Evolutionary conservation across 2,113 vertebrate genomes (phyloP).

Genomic region (Takifugu flavidus): DNA sequence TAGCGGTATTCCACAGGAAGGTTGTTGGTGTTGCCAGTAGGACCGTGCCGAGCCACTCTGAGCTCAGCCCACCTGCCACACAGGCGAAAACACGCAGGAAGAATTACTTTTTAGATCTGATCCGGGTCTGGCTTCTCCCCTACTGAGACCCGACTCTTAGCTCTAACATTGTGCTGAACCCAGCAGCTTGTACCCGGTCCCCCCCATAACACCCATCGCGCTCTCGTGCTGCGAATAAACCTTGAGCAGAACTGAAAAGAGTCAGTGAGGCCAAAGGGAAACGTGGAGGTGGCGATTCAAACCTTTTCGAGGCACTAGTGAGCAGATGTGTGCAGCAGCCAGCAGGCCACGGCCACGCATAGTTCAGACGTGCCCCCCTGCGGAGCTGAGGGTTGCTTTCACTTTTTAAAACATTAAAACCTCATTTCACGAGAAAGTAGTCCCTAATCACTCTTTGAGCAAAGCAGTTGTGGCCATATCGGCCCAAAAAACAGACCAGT

Average conservation of each 20-base stretch:
- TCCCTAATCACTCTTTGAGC: conserved; percentile 3
- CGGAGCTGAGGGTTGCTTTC: conserved; percentile 24
- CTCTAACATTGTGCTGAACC: conserved; percentile 29
- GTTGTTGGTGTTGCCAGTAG: neutral
- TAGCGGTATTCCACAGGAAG: conserved; percentile 6
- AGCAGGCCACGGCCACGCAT: conserved; percentile 20
- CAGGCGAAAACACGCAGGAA: conserved; percentile 6
- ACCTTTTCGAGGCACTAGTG: conserved; percentile 12
- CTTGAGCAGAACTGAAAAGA: conserved; percentile 35
- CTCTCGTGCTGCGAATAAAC: conserved; percentile 22
- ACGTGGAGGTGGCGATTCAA: conserved; percentile 22
- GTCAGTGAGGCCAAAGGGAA: conserved; percentile 25
- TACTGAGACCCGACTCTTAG: conserved; percentile 36
- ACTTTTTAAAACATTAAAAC: conserved; percentile 20
- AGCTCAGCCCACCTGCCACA: neutral
- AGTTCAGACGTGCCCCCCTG: conserved; percentile 30
- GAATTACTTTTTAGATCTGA: conserved; percentile 14
- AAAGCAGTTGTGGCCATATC: conserved; percentile 16
- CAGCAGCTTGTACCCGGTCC: neutral
- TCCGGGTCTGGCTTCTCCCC: conserved; percentile 5
- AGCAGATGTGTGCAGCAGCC: conserved; percentile 34
- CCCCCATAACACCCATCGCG: neutral
- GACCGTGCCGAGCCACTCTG: neutral
- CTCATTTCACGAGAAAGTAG: conserved; percentile 15
- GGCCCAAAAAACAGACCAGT: no score